Evolutionary conservation across 2,113 vertebrate species (phyloP), one percentile per base, ranked within the genome.

Genomic region (Oenanthe melanoleuca): DNA sequence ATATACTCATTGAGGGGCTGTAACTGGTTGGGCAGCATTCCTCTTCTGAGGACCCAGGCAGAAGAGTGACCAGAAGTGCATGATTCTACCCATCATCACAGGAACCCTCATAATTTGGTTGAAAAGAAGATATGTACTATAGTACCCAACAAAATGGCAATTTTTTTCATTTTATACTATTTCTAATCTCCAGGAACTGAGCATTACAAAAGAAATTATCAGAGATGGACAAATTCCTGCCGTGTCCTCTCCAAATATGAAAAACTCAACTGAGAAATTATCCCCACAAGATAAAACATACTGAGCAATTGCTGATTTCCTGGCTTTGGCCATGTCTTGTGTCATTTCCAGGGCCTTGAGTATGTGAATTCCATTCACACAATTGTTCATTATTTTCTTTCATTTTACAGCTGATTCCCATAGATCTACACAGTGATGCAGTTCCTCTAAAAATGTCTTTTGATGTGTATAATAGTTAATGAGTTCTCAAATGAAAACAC

Each of bases 401-500:
- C 64, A 74, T 72, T 94, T 94, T 90, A 72, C 38, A 73, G 25
- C 52, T 91, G 61, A 89, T 88, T 95, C 56, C 34, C 80, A 71
- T 72, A 79, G 7, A 67, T 78, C 15, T 75, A 57, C 28, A 73
- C 20, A 53, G 64, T 3, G 7, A 70, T 37, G 40, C 47, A 40
- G 18, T 64, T 88, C 28, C 67, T 79, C 85, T 80, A 75, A 88
- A 94, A 86, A 52, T 78, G 37, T 84, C 45, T 83, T 93, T 84
- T 95, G 47, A 88, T 88, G 44, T 52, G 10, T 57, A 15, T 69
- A 86, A 64, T 42, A 66, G 71, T 88, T 92, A 95, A 93, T 93
- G 67, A 91, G 33, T 88, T 91, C 64, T 95, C 67, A 86, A 96
- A 96, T 96, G 50, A 97, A 95, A 96, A 69, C 50, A 69, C 55